Base-by-base conservation (phyloP, 2,113 vertebrate genomes). In the Colistium nudipinnis region DNA sequence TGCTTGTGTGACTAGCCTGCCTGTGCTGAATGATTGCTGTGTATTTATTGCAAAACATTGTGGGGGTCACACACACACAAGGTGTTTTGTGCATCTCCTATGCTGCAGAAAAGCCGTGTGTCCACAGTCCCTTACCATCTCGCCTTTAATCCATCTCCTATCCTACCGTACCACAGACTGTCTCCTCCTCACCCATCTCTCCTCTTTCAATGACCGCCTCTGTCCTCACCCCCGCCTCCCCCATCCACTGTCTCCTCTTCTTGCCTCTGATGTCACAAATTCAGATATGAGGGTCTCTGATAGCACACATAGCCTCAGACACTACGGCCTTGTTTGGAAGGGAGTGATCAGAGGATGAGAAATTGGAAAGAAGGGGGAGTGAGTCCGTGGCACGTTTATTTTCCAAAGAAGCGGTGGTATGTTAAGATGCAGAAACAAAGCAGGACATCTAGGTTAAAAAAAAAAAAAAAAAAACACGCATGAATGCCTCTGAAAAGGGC, bases 401-500 rank as follows among this genome's bases (percentile, higher is more conserved):
- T 87, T 82, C 54, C 52, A 4, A 80, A 71, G 73, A 53, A 68
- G 71, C 7, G 45, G 74, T 66, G 54, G 63, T 53, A 82, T 80
- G 67, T 62, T n/a, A 80, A 70, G 74, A 78, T 20, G 62, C 74
- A 84, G 77, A 88, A 87, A 86, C 83, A 88, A 88, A 90, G 74
- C 44, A 48, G 73, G 76, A 88, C 86, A 89, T 89, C 78, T 87
- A 85, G 88, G 85, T 87, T 87, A 73, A 82, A 85, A 82, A 82
- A 28, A 54, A 33, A 53, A 31, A 31, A 10, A 10, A 7, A 45
- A n/a, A 83, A 75, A 52, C 84, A 90, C 62, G 87, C 84, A 86
- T 90, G 90, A 79, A 75, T 90, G 88, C 62, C 52, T 86, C 83
- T 89, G 84, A 89, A 90, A 91, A 85, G 86, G 88, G 74, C 82